Evolutionary conservation across 2,113 vertebrate species (phyloP), one percentile per base, ranked within the genome.

Genomic region (Eudyptes chrysolophus): DNA sequence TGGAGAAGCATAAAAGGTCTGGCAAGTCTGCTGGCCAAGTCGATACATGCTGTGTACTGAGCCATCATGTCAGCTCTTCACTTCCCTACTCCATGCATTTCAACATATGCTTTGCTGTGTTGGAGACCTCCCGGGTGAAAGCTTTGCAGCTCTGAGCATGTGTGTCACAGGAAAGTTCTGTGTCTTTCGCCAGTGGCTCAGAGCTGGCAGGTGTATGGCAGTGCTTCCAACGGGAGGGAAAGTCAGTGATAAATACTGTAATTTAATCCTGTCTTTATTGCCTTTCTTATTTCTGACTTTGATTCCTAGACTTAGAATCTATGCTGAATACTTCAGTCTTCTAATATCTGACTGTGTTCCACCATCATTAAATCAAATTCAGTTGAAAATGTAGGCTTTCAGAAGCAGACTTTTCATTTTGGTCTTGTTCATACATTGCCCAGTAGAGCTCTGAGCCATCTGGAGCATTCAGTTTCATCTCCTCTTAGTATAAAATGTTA

Each of bases 1-100:
- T 94, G 94, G 90, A 92, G 49, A 75, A 34, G 51, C 60, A 77
- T 78, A 60, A 96, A 90, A 90, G 88, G 68, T 74, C 90, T 96
- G 88, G 94, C 90, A 88, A 58, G 71, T 86, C 68, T 66, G 62
- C 55, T 92, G 75, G 87, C 66, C 9, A 0, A 49, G 62, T 34
- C 7, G 2, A 17, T 88, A 0, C 9, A 32, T 38, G n/a, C 71
- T 81, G 68, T 64, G 86, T 64, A 34, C 21, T 60, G 80, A 84
- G 76, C 83, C 64, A 16, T 92, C 9, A 0, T 34, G 46, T 46
- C 64, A 84, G 51, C 86, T 51, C 76, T 72, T 48, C 52, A 48
- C 84, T 78, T 71, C 65, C 44, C 21, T 75, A 3, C 79, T 80
- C 79, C 55, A 36, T 89, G 85, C 81, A 40, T 94, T 88, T 22